A percentile compares a stretch with the other conserved stretches of the same genome.
These are phyloP conservation scores for Diaprepes abbreviatus DNA, from an alignment of 2,888 invertebrate genomes.

Conservation along the genomic window DNA sequence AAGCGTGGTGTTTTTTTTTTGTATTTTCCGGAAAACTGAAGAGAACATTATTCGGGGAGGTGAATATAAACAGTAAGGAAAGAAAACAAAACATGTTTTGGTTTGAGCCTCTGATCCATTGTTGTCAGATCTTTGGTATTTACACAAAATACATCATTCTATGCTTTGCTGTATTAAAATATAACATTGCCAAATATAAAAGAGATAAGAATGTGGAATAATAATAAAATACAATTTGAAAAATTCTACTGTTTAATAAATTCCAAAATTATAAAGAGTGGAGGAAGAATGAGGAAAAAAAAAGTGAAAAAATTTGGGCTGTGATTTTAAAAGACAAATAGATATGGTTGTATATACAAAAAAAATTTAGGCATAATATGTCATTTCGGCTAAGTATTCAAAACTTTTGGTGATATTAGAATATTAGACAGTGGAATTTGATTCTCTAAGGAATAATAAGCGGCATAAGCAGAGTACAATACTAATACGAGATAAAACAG, in stretches of 20 bases:
- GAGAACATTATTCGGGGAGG: no score
- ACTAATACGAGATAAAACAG: neutral
- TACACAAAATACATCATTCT: no score
- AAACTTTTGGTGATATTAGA: conserved; percentile 45
- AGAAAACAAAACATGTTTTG: no score
- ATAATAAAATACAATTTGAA: conserved; percentile 2
- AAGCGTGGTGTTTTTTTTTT: no score
- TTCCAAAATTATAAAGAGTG: conserved; percentile 44
- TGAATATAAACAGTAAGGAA: no score
- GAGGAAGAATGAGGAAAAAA: conserved; percentile 20
- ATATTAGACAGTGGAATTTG: conserved; percentile 51
- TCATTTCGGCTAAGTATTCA: conserved; percentile 34
- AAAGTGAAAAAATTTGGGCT: conserved; percentile 47
- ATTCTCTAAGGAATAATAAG: conserved; percentile 2
- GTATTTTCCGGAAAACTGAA: no score
- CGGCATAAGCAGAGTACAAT: conserved; percentile 41
- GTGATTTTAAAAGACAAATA: conserved; percentile 51
- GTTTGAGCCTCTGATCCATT: no score
- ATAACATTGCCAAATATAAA: neutral
- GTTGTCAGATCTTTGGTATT: no score
- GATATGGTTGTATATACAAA: conserved; percentile 46
- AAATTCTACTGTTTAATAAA: conserved; percentile 52
- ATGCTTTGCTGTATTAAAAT: no score
- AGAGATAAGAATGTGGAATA: neutral
- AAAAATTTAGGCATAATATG: conserved; percentile 44